These are phyloP conservation scores for Heteropelma amictum DNA, from an alignment of 2,888 invertebrate species.

Conservation along the genomic window DNA sequence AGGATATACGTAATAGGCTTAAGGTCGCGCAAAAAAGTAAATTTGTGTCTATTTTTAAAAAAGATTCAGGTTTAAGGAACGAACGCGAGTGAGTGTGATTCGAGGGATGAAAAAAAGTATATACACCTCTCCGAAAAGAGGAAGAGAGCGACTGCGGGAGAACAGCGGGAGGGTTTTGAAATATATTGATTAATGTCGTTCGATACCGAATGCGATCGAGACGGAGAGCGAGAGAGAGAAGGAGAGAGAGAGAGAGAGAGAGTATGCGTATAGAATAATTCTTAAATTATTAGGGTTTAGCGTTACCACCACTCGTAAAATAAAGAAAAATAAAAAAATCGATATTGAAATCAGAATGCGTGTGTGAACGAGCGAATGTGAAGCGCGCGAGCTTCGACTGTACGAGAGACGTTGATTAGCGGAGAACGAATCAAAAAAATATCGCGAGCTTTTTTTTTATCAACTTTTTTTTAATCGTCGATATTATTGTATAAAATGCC, in stretches of 20 bases:
- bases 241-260: no score
- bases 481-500: conserved; percentile 46
- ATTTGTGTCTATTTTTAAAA: conserved; percentile 77
- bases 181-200: conserved; percentile 34
- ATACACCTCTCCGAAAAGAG: conserved; percentile 3
- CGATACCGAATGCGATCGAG: conserved; percentile 23
- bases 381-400: conserved; percentile 40
- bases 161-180: background rate
- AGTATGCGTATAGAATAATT: conserved; percentile 61
- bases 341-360: conserved; percentile 30
- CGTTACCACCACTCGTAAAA: conserved; percentile 52
- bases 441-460: conserved; percentile 32
- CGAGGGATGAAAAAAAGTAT: background rate
- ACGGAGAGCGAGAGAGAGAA: conserved; percentile 39
- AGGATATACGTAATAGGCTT: conserved; percentile 77
- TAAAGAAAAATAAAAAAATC: conserved; percentile 6
- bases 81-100: conserved; percentile 20
- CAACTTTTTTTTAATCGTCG: conserved; percentile 35
- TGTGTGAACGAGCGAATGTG: conserved; percentile 36
- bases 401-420: conserved; percentile 20
- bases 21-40: conserved; percentile 69
- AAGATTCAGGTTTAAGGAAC: conserved; percentile 63
- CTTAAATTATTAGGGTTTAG: conserved; percentile 68
- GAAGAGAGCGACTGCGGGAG: no score
- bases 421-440: conserved; percentile 50